phyloP scores from a whole-genome alignment of 64 coral and sea anemone genomes.

The Dendrophyllia cribrosa region DNA sequence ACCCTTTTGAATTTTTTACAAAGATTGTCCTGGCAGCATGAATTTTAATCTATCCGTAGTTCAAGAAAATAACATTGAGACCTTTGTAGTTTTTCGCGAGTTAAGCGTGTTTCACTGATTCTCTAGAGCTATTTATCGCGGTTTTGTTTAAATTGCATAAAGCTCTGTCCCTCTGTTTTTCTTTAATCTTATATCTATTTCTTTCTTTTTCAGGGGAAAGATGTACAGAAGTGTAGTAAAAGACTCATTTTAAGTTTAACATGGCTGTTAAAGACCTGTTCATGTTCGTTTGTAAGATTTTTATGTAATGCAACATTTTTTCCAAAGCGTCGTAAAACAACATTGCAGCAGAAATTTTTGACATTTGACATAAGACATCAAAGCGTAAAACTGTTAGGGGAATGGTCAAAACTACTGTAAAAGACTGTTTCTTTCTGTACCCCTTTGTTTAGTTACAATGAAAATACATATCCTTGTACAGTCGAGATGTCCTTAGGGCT shows the following conservation, averaged over 20 bases:
- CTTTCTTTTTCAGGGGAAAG: conserved; percentile 54
- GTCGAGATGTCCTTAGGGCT: no score
- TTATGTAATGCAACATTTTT: not conserved
- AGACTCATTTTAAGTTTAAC: not conserved
- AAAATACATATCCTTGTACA: no score
- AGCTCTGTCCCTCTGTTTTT: not conserved
- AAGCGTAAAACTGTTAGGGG: not conserved
- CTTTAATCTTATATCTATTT: not conserved
- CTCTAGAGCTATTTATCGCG: not conserved
- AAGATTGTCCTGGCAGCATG: no score
- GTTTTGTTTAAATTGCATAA: not conserved
- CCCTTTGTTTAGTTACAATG: no score
- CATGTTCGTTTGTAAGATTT: not conserved
- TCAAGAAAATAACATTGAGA: no score
- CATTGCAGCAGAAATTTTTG: not conserved
- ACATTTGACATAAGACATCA: not conserved
- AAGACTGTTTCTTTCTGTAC: no score
- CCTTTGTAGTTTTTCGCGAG: no score
- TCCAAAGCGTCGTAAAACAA: not conserved
- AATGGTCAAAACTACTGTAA: no score
- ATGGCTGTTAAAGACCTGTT: not conserved
- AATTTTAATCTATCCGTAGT: no score
- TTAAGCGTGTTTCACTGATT: no score
- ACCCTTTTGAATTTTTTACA: no score
- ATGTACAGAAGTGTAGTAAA: conserved; percentile 55